phyloP scores from a whole-genome alignment of 2,888 invertebrate genomes.

The Drosophila anomalata region DNA sequence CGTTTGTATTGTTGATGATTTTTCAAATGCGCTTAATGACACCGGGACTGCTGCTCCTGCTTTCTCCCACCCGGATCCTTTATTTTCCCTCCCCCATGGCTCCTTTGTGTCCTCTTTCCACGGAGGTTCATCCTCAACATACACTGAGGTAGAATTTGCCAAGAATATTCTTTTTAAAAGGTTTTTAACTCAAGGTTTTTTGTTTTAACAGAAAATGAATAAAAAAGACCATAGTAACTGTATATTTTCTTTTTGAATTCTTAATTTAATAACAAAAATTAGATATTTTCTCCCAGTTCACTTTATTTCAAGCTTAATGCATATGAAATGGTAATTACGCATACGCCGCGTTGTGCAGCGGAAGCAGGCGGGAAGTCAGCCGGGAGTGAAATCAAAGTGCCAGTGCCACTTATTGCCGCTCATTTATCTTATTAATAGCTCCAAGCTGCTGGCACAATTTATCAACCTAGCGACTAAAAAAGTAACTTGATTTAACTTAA shows the following conservation, averaged over 20 bases:
- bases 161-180: slow-evolving; percentile 29
- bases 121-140: background rate
- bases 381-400: slow-evolving; percentile 41
- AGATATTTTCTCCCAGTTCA: slow-evolving; percentile 5
- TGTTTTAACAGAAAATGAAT: background rate
- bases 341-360: slow-evolving; percentile 72
- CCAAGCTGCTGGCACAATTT: slow-evolving; percentile 52
- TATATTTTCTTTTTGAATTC: background rate
- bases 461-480: slow-evolving; percentile 57
- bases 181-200: slow-evolving; percentile 50
- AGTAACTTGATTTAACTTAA: slow-evolving; percentile 35
- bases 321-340: slow-evolving; percentile 79
- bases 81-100: background rate
- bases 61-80: background rate
- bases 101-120: slow-evolving; percentile 8
- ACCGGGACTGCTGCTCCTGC: slow-evolving; percentile 37
- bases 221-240: background rate
- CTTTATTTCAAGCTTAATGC: slow-evolving; percentile 60
- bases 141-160: slow-evolving; percentile 3
- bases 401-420: slow-evolving; percentile 71
- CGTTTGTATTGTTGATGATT: slow-evolving; percentile 68
- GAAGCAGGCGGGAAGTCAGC: slow-evolving; percentile 52
- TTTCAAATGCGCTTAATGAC: slow-evolving; percentile 78
- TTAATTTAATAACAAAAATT: background rate
- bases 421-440: slow-evolving; percentile 76